phyloP scores from a whole-genome alignment of 2,888 invertebrate genomes.

The Dryococelus australis region DNA sequence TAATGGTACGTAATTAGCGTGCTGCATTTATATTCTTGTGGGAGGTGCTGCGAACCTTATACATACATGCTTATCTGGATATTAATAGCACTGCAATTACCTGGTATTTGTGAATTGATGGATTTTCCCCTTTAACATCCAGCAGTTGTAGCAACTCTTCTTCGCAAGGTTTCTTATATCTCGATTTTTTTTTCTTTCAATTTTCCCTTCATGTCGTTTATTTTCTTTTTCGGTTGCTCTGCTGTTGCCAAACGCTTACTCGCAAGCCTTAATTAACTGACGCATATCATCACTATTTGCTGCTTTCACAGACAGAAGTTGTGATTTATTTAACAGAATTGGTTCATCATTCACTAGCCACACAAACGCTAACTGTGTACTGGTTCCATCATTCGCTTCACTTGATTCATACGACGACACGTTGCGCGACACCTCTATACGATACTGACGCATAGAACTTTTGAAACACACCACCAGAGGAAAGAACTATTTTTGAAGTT shows the following conservation, averaged over 20 bases:
- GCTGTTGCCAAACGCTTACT: background rate
- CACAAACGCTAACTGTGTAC: background rate
- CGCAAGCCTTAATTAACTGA: background rate
- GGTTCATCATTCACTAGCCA: background rate
- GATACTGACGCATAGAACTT: too few species aligned
- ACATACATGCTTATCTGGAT: too few species aligned
- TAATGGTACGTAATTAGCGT: too few species aligned
- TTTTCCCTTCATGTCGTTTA: background rate
- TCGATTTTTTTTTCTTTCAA: too few species aligned
- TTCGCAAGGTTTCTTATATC: background rate
- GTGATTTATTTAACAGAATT: background rate
- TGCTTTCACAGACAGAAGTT: background rate
- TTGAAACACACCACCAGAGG: too few species aligned
- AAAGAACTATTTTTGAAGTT: too few species aligned
- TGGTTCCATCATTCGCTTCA: background rate
- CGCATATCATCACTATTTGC: background rate
- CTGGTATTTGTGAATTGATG: constrained; percentile 5
- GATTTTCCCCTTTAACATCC: background rate
- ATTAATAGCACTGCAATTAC: too few species aligned
- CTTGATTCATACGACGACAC: too few species aligned
- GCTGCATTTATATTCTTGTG: too few species aligned
- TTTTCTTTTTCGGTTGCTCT: background rate
- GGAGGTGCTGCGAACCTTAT: too few species aligned
- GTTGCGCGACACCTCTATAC: too few species aligned
- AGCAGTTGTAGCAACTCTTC: background rate